Evolutionary conservation across 2,797 vertebrate genomes (phyloP).

Genomic region (Tragopan temminckii): DNA sequence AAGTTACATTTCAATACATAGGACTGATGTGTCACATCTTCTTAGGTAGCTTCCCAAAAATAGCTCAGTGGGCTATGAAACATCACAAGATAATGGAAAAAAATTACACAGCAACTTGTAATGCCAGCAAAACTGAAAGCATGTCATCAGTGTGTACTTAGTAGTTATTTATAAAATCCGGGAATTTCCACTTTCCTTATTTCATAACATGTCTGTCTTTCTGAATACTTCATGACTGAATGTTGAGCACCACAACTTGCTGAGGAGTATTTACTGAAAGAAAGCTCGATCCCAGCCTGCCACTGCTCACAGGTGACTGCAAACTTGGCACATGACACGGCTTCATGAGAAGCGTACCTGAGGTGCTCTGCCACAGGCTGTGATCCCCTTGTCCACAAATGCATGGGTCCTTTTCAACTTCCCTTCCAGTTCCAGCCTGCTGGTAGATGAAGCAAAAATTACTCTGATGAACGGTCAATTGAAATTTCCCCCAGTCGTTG

Average conservation of each 20-base stretch:
- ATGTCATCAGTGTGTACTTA: not conserved
- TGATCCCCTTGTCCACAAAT: not conserved
- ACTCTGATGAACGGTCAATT: conserved; percentile 50
- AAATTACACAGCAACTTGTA: not conserved
- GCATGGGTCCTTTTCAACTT: not conserved
- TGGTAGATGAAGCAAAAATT: conserved; percentile 22
- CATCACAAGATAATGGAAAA: conserved; percentile 19
- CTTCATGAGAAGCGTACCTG: not conserved
- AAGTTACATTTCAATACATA: not conserved
- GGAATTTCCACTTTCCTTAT: conserved; percentile 19
- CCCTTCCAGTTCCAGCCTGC: conserved; percentile 2
- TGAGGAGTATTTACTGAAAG: not conserved
- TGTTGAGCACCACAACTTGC: not conserved
- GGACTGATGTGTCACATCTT: not conserved
- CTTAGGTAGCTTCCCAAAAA: conserved; percentile 7
- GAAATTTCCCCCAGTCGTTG: conserved; percentile 56
- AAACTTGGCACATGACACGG: not conserved
- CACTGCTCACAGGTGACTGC: not conserved
- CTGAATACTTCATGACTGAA: not conserved
- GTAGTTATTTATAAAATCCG: conserved; percentile 21
- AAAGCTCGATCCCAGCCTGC: not conserved
- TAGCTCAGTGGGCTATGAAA: not conserved
- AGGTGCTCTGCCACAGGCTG: not conserved
- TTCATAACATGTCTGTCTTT: conserved; percentile 7
- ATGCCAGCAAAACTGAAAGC: conserved; percentile 41